Evolutionary conservation across 2,113 vertebrate genomes (phyloP).

Genomic region (Haliaeetus leucogaster): DNA sequence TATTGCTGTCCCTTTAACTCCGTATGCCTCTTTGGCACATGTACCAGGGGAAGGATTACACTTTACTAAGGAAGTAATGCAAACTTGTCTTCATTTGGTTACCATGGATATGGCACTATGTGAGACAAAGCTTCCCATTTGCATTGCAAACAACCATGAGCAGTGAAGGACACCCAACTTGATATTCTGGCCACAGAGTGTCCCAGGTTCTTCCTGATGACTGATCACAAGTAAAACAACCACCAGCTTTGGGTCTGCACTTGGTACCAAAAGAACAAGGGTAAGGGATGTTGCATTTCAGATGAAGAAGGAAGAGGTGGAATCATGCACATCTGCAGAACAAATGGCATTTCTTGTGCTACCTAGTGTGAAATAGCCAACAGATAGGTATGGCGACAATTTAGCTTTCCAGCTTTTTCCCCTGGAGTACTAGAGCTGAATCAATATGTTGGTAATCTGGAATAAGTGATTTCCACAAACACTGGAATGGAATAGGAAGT

Average conservation of each 20-base stretch:
- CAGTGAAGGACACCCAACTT: constrained; percentile 55
- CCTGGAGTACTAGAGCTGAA: neutral
- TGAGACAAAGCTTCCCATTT: constrained; percentile 68
- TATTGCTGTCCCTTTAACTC: constrained; percentile 37
- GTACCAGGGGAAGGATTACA: constrained; percentile 28
- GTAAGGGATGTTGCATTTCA: neutral
- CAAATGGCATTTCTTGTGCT: neutral
- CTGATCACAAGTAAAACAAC: constrained; percentile 6
- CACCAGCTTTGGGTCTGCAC: neutral
- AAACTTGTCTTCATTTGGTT: constrained; percentile 74
- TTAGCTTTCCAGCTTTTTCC: neutral
- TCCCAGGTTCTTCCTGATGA: constrained; percentile 1
- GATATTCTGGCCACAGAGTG: constrained; percentile 53
- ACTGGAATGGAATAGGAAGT: neutral
- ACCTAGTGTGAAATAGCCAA: neutral
- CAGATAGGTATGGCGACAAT: neutral
- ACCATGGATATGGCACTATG: constrained; percentile 69
- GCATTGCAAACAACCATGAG: constrained; percentile 75
- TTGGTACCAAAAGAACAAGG: neutral
- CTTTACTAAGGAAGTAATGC: constrained; percentile 64
- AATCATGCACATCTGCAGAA: neutral
- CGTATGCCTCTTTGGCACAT: constrained; percentile 35
- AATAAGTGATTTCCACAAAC: neutral
- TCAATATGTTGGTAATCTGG: neutral
- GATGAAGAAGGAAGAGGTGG: neutral